A percentile compares a stretch with the other conserved stretches of the same genome.
phyloP scores from a whole-genome alignment of 2,113 vertebrate species.

The Anhinga anhinga region DNA sequence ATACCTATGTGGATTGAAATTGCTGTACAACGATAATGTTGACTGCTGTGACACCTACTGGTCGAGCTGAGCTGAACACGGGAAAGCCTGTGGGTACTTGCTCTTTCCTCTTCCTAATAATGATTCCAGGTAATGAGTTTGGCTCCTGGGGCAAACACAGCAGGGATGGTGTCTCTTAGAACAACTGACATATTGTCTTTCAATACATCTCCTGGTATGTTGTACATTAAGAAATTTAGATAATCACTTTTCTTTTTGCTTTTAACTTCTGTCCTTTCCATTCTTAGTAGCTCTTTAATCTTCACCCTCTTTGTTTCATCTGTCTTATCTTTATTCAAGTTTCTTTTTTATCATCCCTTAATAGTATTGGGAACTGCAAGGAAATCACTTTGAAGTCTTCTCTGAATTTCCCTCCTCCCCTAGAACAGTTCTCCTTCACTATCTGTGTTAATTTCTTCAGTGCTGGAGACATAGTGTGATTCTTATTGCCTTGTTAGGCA shows the following conservation, averaged over 20 bases:
- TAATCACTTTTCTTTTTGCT: background rate
- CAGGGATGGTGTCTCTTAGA: background rate
- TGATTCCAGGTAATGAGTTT: background rate
- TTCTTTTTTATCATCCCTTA: constrained; percentile 17
- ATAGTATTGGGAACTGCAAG: constrained; percentile 3
- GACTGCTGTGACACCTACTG: constrained; percentile 47
- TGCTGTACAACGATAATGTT: background rate
- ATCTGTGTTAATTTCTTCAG: constrained; percentile 9
- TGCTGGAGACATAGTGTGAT: background rate
- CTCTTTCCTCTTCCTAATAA: background rate
- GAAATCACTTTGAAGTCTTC: constrained; percentile 53
- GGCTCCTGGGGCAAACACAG: background rate
- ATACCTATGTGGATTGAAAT: background rate
- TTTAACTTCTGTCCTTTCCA: background rate
- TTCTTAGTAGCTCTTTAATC: constrained; percentile 36
- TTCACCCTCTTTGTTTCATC: constrained; percentile 19
- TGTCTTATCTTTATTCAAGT: background rate
- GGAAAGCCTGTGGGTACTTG: background rate
- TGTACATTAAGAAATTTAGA: background rate
- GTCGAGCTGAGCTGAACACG: background rate
- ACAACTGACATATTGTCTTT: background rate
- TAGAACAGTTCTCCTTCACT: constrained; percentile 4
- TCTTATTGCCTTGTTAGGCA: background rate
- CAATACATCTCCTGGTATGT: background rate
- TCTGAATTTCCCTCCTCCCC: background rate